A percentile compares a stretch with the other conserved stretches of the same genome.
phyloP scores from a whole-genome alignment of 2,888 invertebrate species.

The Venusia cambrica region DNA sequence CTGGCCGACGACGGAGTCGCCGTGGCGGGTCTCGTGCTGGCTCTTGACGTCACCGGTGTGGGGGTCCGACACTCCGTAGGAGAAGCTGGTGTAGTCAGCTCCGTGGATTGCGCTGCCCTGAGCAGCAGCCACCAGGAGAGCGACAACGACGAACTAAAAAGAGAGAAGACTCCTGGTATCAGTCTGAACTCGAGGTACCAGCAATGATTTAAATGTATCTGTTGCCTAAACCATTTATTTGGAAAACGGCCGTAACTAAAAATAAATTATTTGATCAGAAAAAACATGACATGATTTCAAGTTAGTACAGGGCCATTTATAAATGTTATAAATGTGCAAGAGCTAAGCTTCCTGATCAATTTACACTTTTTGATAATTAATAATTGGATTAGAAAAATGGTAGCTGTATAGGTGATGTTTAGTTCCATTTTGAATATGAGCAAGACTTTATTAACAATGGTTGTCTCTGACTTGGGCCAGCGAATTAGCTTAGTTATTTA shows the following conservation, averaged over 20 bases:
- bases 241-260: constrained; percentile 4
- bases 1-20: constrained; percentile 76
- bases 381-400: neutral
- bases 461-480: too few species aligned
- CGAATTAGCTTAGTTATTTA: too few species aligned
- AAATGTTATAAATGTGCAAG: constrained; percentile 10
- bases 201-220: too few species aligned
- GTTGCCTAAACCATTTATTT: neutral
- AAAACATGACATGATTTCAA: constrained; percentile 9
- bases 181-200: too few species aligned
- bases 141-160: constrained; percentile 65
- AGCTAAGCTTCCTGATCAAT: constrained; percentile 15
- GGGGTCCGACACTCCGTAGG: constrained; percentile 80
- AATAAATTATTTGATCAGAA: constrained; percentile 4
- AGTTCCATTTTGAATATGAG: too few species aligned
- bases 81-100: constrained; percentile 76
- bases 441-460: too few species aligned
- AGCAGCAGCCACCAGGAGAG: constrained; percentile 63
- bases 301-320: constrained; percentile 9
- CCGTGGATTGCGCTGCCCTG: constrained; percentile 74
- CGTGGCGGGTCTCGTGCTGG: constrained; percentile 77
- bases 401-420: too few species aligned
- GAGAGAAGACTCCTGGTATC: constrained; percentile 13
- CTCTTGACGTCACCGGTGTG: constrained; percentile 81
- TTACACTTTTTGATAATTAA: constrained; percentile 17